Percentiles rank a stretch among this genome's conserved stretches.
Conservation (phyloP, 2,113 vertebrate species). For the Pachycephala philippinensis region DNA sequence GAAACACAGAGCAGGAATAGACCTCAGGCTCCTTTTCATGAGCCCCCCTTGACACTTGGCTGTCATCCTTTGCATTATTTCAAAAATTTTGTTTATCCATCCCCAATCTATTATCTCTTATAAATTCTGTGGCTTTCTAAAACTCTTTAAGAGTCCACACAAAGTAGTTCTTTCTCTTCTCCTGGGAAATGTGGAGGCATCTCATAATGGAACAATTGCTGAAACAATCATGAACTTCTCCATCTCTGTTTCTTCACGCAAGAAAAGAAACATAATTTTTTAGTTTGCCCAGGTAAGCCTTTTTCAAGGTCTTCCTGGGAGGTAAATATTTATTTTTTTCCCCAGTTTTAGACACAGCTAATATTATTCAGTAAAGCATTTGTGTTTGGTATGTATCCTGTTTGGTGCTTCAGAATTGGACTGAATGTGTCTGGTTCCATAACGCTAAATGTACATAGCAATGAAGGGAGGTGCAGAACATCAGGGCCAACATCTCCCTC, state of each 20-base stretch:
- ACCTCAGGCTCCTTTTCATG: background rate
- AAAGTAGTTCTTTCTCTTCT: background rate
- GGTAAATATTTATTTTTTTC: background rate
- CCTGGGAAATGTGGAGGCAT: background rate
- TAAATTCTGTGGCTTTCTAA: background rate
- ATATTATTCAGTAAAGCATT: background rate
- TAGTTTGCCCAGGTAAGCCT: background rate
- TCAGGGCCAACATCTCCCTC: background rate
- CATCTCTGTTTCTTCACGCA: background rate
- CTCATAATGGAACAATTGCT: background rate
- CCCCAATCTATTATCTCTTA: background rate
- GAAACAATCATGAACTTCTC: background rate
- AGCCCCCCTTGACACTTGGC: background rate
- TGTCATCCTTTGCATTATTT: background rate
- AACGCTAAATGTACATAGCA: background rate
- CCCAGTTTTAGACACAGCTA: background rate
- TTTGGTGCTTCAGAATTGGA: background rate
- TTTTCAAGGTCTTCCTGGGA: background rate
- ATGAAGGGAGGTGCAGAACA: background rate
- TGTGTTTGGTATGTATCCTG: background rate
- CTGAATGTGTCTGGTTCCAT: background rate
- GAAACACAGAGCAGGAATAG: background rate
- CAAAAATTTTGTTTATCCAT: background rate
- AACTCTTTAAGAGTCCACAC: background rate
- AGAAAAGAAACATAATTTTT: background rate